These are phyloP conservation scores for Cyanocitta stelleri DNA, from an alignment of 2,113 vertebrate species.

Conservation along the genomic window DNA sequence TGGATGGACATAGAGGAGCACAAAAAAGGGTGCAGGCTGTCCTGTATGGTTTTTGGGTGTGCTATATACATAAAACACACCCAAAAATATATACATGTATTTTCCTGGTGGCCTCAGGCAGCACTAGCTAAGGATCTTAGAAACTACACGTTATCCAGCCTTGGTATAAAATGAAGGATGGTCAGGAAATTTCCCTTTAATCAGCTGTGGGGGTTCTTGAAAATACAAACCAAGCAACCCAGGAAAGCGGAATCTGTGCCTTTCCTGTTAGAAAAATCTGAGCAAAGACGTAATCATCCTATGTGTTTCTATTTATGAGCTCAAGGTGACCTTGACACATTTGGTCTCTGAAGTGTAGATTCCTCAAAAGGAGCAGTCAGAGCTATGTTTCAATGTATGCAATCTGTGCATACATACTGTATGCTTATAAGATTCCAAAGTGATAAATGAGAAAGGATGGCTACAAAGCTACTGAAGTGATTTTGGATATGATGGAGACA, in stretches of 20 bases:
- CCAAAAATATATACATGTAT: too few species aligned
- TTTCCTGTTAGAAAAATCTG: neutral
- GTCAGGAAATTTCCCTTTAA: neutral
- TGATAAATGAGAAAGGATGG: slow-evolving; percentile 3
- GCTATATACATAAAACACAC: too few species aligned
- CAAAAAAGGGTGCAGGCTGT: neutral
- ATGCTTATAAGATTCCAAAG: neutral
- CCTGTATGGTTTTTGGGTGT: neutral
- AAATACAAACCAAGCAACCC: neutral
- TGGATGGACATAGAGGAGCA: neutral
- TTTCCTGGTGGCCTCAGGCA: neutral
- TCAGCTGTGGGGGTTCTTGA: neutral
- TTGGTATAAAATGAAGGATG: neutral
- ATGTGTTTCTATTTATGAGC: neutral
- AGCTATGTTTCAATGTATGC: neutral
- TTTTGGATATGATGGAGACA: slow-evolving; percentile 36
- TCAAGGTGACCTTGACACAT: neutral
- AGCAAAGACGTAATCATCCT: accelerated
- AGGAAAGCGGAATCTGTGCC: neutral
- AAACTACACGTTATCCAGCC: neutral
- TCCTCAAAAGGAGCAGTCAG: neutral
- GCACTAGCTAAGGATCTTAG: neutral
- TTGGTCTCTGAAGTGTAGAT: neutral
- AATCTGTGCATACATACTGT: neutral
- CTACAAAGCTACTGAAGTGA: neutral